These are phyloP conservation scores for Apogon hyalosoma DNA, from an alignment of 2,797 vertebrate genomes.

Conservation along the genomic window DNA sequence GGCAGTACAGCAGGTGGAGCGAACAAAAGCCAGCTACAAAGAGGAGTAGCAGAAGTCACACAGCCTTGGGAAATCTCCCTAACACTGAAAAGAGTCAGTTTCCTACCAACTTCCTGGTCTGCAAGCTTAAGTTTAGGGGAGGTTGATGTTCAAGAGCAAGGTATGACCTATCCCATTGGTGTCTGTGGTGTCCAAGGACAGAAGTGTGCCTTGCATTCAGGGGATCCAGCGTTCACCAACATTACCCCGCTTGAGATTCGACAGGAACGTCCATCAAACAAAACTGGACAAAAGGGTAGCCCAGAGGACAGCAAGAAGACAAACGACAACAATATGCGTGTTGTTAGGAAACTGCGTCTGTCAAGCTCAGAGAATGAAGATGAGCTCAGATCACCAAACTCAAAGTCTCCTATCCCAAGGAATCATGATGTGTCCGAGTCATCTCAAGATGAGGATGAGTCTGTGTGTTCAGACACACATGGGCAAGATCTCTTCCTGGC, in stretches of 20 bases:
- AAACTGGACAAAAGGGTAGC: conserved; percentile 45
- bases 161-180: conserved; percentile 80
- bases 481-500: conserved; percentile 77
- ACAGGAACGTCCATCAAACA: conserved; percentile 68
- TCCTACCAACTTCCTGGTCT: conserved; percentile 57
- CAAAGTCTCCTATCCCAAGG: conserved; percentile 52
- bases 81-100: conserved; percentile 80
- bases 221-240: conserved; percentile 69
- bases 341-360: conserved; percentile 77
- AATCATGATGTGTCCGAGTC: conserved; percentile 69
- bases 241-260: conserved; percentile 72
- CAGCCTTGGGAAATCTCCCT: conserved; percentile 85
- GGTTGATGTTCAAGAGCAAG: conserved; percentile 75
- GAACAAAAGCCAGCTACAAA: conserved; percentile 77
- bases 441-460: conserved; percentile 82
- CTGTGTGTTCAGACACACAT: conserved; percentile 68
- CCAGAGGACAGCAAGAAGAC: conserved; percentile 54
- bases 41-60: conserved; percentile 74
- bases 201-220: conserved; percentile 82
- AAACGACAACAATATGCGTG: conserved; percentile 65
- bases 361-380: conserved; percentile 78
- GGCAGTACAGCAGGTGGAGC: conserved; percentile 67
- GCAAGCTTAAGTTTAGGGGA: conserved; percentile 72
- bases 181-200: conserved; percentile 81
- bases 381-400: conserved; percentile 59